Conservation (phyloP, 2,888 invertebrate species). For the Mesochorus sp. region DNA sequence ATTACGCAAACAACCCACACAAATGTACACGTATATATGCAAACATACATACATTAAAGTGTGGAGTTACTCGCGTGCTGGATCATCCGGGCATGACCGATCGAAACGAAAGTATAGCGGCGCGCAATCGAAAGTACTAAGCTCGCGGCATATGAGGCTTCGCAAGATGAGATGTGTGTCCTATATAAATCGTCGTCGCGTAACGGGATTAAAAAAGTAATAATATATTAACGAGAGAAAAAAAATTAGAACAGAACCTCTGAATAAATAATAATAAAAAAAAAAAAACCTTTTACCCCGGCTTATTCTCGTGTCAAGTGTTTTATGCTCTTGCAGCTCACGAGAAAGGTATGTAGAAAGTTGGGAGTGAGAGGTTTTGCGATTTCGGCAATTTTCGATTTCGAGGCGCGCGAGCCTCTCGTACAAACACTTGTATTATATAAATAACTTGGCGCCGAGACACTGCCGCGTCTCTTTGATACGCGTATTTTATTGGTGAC, state of each 20-base stretch:
- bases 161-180: conserved; percentile 35
- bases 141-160: background rate
- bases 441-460: too few species aligned
- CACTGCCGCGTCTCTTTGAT: background rate
- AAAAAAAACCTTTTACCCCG: background rate
- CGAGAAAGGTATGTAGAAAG: conserved; percentile 46
- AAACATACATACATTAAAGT: background rate
- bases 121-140: conserved; percentile 51
- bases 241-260: background rate
- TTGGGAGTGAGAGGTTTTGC: conserved; percentile 35
- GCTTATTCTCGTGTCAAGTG: conserved; percentile 17
- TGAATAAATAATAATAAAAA: background rate
- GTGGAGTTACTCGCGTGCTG: conserved; percentile 36
- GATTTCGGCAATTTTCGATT: conserved; percentile 25
- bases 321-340: background rate
- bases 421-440: background rate
- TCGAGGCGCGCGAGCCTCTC: too few species aligned
- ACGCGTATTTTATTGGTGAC: conserved; percentile 14
- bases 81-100: conserved; percentile 52
- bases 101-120: conserved; percentile 50
- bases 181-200: conserved; percentile 27
- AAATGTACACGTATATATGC: background rate
- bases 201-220: conserved; percentile 11
- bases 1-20: conserved; percentile 33
- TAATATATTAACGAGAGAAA: background rate